Evolutionary conservation across 1,140 invertebrate genomes (phyloP), one percentile per base, ranked within the genome.

Genomic region (Paraescarpia echinospica): DNA sequence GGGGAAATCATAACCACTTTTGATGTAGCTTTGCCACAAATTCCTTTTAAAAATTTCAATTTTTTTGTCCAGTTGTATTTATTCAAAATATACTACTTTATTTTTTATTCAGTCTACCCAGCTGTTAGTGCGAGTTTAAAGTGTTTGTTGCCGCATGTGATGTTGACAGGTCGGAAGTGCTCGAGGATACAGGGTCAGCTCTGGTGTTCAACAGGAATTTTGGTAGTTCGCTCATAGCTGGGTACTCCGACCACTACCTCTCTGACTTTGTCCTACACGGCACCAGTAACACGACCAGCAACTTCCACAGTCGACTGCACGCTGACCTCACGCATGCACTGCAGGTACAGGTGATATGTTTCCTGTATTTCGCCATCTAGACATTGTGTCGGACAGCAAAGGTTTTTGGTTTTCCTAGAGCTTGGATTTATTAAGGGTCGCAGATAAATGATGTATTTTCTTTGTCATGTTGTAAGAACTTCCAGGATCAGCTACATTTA

Each of bases 181-280:
- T 12, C 18, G 90, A 90, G 35, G 90, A 90, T 41, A 41, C 27
- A 31, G 90, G 14, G 35, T 34, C 34, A 2, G 34, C 90, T n/a
- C 34, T 90, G 34, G 4, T 51, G 35, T 41, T 35, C 34, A 90
- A 93, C 34, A 35, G 92, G 9, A 96, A 96, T 92, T 96, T 96
- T 95, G 96, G 96, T 0, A 95, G 95, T 89, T 97, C 97, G 34
- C 94, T 98, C 59, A 95, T 98, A 89, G 97, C 97, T 6, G 97
- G 97, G 92, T 96, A 97, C 92, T 97, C 97, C 91, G 97, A 97
- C 95, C 97, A 97, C 95, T 98, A 98, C 95, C 97, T 98, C 94
- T 97, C 98, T 93, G 97, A 98, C 96, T 97, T 97, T 96, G 97
- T 97, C 33, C 95, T 98, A 8, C 97, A 98, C 96, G 97, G 97